Conservation (phyloP, 2,888 invertebrate genomes). For the Peribatodes rhomboidaria region DNA sequence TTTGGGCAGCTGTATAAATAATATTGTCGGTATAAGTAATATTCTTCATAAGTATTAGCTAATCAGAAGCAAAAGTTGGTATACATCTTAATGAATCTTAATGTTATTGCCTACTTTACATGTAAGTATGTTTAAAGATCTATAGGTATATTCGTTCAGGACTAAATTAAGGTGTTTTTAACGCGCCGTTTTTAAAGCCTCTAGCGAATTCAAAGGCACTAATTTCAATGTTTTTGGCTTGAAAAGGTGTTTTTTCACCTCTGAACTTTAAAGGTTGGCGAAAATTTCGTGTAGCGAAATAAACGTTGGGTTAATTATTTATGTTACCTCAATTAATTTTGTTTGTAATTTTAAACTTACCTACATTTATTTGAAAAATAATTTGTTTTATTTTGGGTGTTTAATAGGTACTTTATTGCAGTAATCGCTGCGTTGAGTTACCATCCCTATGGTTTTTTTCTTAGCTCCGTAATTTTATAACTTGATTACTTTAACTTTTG, state of each 20-base stretch:
- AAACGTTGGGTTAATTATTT: background rate
- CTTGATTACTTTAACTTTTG: too few species aligned
- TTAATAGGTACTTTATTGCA: too few species aligned
- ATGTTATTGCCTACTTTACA: conserved; percentile 1
- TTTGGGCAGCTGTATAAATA: background rate
- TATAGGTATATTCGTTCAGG: background rate
- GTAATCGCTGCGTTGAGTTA: too few species aligned
- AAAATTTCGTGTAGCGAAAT: background rate
- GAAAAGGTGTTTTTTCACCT: conserved; percentile 3
- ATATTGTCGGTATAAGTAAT: background rate
- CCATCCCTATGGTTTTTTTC: too few species aligned
- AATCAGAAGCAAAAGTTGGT: too few species aligned
- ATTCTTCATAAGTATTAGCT: too few species aligned
- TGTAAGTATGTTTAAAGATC: too few species aligned
- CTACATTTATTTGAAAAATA: background rate
- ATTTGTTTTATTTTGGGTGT: too few species aligned
- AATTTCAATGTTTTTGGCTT: background rate
- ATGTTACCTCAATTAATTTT: background rate
- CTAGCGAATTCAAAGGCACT: background rate
- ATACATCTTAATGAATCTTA: conserved; percentile 1
- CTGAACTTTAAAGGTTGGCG: conserved; percentile 1
- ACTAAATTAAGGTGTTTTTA: conserved; percentile 11
- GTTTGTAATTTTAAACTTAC: background rate
- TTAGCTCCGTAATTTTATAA: too few species aligned
- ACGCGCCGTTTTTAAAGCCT: background rate